phyloP scores from a whole-genome alignment of 1,140 invertebrate species.

The Leptonema lineaticorne region DNA sequence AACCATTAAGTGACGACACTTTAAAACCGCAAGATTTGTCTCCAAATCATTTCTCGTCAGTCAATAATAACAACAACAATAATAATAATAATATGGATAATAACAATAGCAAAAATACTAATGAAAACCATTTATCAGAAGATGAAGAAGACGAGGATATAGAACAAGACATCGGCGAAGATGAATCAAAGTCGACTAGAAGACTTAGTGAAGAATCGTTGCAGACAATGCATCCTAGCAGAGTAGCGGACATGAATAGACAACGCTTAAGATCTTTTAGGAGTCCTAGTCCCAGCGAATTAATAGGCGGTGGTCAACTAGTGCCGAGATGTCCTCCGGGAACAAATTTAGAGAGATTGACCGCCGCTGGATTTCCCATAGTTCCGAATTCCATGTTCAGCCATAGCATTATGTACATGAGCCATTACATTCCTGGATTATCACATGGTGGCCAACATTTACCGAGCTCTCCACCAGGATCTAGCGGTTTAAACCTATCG shows the following conservation, averaged over 20 bases:
- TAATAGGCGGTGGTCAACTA: slow-evolving; percentile 43
- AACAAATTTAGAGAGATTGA: slow-evolving; percentile 53
- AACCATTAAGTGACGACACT: slow-evolving; percentile 56
- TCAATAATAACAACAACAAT: slow-evolving; percentile 55
- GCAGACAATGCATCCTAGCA: slow-evolving; percentile 40
- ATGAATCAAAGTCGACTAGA: slow-evolving; percentile 32
- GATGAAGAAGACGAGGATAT: slow-evolving; percentile 46
- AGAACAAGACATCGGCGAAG: slow-evolving; percentile 38
- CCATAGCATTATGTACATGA: slow-evolving; percentile 90
- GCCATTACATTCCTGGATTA: slow-evolving; percentile 74
- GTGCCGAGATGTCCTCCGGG: slow-evolving; percentile 43
- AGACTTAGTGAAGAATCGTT: slow-evolving; percentile 41
- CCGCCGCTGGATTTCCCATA: slow-evolving; percentile 68
- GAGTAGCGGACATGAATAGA: slow-evolving; percentile 45
- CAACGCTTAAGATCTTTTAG: slow-evolving; percentile 46
- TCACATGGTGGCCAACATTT: slow-evolving; percentile 49
- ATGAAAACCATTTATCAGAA: slow-evolving; percentile 52
- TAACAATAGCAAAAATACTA: slow-evolving; percentile 56
- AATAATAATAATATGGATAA: slow-evolving; percentile 53
- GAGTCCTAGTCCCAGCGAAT: slow-evolving; percentile 48
- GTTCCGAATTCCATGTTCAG: slow-evolving; percentile 82
- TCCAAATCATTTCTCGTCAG: slow-evolving; percentile 52
- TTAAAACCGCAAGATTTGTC: slow-evolving; percentile 49
- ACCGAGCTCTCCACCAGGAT: slow-evolving; percentile 52
- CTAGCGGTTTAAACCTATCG: slow-evolving; percentile 59